Evolutionary conservation across 30 jellyfish, hydroid and myxozoan genomes (phyloP).

Genomic region (Aurelia aurita complex sp. Pacific): DNA sequence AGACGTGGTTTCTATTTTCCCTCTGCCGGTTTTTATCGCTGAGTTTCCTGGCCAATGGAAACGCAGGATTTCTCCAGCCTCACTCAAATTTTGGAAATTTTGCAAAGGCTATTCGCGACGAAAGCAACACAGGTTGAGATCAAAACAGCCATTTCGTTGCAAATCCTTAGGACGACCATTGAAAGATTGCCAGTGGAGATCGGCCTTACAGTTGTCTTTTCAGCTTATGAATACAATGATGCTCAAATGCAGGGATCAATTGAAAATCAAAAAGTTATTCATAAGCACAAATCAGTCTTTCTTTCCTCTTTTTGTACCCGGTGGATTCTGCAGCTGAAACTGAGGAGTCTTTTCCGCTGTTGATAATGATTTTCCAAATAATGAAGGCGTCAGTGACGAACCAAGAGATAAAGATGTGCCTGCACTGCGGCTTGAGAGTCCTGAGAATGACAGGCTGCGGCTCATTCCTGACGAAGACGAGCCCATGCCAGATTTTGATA

Average conservation of each 20-base stretch:
- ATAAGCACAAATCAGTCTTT: conserved; percentile 7
- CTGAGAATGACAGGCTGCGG: conserved; percentile 57
- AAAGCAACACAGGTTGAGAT: too few species aligned
- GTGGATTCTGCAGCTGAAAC: conserved; percentile 82
- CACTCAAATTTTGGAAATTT: too few species aligned
- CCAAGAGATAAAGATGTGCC: conserved; percentile 51
- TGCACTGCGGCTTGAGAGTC: conserved; percentile 48
- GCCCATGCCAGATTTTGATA: conserved; percentile 14
- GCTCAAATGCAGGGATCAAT: neutral
- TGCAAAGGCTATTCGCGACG: too few species aligned
- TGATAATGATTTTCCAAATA: conserved; percentile 45
- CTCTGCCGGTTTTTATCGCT: too few species aligned
- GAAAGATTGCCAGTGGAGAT: too few species aligned
- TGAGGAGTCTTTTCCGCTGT: conserved; percentile 51
- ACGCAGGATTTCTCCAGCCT: too few species aligned
- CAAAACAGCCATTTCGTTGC: too few species aligned
- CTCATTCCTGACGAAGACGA: conserved; percentile 33
- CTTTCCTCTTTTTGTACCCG: conserved; percentile 84
- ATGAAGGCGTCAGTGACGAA: conserved; percentile 35
- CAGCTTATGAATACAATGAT: neutral
- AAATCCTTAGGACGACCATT: too few species aligned
- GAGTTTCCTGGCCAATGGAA: too few species aligned
- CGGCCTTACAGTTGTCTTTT: too few species aligned
- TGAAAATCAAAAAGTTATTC: neutral
- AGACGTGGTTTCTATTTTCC: too few species aligned